A percentile compares a stretch with the other conserved stretches of the same genome.
Evolutionary conservation across 1,140 invertebrate genomes (phyloP).

Genomic region (Apis florea): DNA sequence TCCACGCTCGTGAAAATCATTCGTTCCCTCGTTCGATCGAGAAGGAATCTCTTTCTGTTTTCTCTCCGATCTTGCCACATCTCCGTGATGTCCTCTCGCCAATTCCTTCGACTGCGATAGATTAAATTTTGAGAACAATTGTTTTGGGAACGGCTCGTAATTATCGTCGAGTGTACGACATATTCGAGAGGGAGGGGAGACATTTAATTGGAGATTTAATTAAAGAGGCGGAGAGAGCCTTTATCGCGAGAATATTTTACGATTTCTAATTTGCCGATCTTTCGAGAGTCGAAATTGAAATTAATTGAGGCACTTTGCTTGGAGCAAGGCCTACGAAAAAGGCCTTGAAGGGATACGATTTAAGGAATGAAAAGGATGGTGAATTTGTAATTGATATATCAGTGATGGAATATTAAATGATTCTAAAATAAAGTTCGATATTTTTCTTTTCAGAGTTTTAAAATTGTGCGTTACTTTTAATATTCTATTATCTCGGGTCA

Average conservation of each 20-base stretch:
- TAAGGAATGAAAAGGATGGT: no score
- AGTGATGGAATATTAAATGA: no score
- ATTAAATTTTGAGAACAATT: not conserved
- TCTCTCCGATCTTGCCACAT: no score
- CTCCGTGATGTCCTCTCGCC: not conserved
- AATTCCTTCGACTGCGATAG: not conserved
- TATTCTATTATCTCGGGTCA: no score
- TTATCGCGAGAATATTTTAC: slow-evolving; percentile 1
- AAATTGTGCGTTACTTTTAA: no score
- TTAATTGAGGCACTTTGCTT: not conserved
- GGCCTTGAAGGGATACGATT: no score
- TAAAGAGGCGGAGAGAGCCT: slow-evolving; percentile 45
- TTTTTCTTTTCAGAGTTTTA: no score
- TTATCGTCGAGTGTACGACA: not conserved
- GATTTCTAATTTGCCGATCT: not conserved
- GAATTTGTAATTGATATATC: no score
- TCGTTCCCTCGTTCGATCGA: not conserved
- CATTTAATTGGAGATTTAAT: slow-evolving; percentile 45
- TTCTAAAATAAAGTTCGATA: no score
- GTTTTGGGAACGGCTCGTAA: not conserved
- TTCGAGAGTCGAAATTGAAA: not conserved
- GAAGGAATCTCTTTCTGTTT: not conserved
- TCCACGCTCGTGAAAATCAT: slow-evolving; percentile 15
- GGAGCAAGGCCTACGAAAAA: not conserved
- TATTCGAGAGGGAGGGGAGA: no score